These are phyloP conservation scores for Oasisia sp. DNA, from an alignment of 2,888 invertebrate species.

Conservation along the genomic window DNA sequence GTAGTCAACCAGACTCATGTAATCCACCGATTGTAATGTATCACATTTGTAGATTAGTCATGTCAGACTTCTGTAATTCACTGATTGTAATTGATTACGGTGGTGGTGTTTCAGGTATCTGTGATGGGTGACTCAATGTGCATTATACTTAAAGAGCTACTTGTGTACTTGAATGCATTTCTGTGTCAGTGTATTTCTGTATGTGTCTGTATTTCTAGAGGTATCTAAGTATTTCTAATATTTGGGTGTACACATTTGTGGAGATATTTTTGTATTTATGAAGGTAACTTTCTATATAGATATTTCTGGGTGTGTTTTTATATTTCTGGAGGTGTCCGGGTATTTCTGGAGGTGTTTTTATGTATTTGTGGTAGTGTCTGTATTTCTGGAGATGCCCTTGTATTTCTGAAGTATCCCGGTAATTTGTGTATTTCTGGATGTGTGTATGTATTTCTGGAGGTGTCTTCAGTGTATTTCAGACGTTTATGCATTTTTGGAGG, in stretches of 20 bases:
- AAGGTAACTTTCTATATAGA: neutral
- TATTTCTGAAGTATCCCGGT: neutral
- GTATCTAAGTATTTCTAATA: neutral
- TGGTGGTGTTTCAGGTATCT: no score
- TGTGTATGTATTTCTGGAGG: neutral
- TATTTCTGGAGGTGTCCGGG: neutral
- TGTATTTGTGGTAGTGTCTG: neutral
- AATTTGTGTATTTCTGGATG: neutral
- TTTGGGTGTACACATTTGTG: neutral
- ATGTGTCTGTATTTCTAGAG: neutral
- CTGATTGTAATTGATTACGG: no score
- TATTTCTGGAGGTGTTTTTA: neutral
- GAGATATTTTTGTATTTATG: neutral
- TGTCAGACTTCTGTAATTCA: no score
- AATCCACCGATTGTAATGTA: neutral
- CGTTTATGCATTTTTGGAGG: neutral
- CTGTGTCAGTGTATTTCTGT: neutral
- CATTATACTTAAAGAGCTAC: no score
- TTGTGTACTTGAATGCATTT: neutral
- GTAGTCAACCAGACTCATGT: neutral
- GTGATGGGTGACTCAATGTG: neutral
- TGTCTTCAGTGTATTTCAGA: neutral
- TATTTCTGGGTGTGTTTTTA: neutral
- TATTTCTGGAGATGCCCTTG: neutral
- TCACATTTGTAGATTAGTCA: no score